Conservation (phyloP, 2,888 invertebrate species). For the Ochlodes sylvanus region DNA sequence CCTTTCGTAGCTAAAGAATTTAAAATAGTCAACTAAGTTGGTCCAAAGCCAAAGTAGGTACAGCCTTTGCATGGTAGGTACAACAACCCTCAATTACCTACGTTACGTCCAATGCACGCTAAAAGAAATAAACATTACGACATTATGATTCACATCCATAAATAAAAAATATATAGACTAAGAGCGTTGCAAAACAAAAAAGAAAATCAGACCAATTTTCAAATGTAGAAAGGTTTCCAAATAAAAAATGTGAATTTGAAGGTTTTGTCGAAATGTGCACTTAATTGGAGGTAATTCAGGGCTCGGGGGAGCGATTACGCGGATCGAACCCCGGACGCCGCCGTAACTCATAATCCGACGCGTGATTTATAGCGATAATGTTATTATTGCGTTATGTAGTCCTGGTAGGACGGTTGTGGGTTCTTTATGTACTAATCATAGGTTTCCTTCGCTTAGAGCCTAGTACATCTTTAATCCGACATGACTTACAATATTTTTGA, state of each 20-base stretch:
- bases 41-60: not conserved
- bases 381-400: slow-evolving; percentile 27
- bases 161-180: slow-evolving; percentile 6
- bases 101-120: too few relatives aligned
- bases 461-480: too few relatives aligned
- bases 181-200: not conserved
- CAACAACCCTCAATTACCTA: too few relatives aligned
- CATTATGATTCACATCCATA: not conserved
- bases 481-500: too few relatives aligned
- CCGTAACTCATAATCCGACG: slow-evolving; percentile 39
- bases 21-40: too few relatives aligned
- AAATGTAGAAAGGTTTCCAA: slow-evolving; percentile 38
- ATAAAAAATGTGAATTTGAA: slow-evolving; percentile 35
- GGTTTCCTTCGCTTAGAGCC: not conserved
- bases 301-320: slow-evolving; percentile 60
- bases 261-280: slow-evolving; percentile 56
- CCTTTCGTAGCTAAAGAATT: too few relatives aligned
- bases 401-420: slow-evolving; percentile 13
- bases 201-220: slow-evolving; percentile 35
- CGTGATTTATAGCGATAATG: slow-evolving; percentile 32
- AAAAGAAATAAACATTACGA: too few relatives aligned
- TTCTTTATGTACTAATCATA: slow-evolving; percentile 19
- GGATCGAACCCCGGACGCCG: slow-evolving; percentile 43
- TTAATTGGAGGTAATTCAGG: slow-evolving; percentile 68
- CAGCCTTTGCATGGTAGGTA: too few relatives aligned